Conservation (phyloP, 30 jellyfish, hydroid and myxozoan species). For the Hydra vulgaris region DNA sequence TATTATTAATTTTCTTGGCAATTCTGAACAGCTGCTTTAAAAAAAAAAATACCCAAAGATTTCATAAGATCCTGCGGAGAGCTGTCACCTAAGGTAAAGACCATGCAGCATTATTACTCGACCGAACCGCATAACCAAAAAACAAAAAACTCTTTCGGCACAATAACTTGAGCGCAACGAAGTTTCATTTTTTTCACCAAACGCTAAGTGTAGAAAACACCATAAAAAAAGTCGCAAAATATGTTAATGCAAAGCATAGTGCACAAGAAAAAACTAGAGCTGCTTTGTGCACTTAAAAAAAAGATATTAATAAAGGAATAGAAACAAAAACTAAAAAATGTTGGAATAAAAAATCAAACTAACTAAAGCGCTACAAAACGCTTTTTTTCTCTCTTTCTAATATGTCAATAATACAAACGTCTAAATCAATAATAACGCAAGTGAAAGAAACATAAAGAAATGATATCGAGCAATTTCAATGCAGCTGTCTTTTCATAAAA, state of each 20-base stretch:
- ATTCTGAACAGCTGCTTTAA: neutral
- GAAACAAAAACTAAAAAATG: neutral
- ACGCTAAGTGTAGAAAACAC: neutral
- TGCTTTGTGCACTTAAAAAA: neutral
- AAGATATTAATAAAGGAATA: neutral
- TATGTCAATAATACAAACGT: neutral
- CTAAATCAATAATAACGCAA: neutral
- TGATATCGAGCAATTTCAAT: slow-evolving; percentile 4
- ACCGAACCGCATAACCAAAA: neutral
- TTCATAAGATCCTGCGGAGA: neutral
- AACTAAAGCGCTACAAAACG: neutral
- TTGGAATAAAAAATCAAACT: neutral
- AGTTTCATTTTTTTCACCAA: neutral
- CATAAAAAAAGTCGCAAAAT: neutral
- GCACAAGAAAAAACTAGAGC: neutral
- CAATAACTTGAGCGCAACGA: neutral
- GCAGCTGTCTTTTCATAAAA: slow-evolving; percentile 19
- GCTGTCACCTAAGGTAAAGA: neutral
- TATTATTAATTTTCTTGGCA: too few relatives aligned
- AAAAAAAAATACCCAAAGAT: neutral
- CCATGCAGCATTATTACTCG: neutral
- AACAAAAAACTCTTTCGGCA: neutral
- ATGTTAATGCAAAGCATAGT: neutral
- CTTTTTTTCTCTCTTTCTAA: neutral
- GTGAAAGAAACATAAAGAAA: neutral